Base-by-base conservation (phyloP, 2,888 invertebrate species). In the Trisateles emortualis region DNA sequence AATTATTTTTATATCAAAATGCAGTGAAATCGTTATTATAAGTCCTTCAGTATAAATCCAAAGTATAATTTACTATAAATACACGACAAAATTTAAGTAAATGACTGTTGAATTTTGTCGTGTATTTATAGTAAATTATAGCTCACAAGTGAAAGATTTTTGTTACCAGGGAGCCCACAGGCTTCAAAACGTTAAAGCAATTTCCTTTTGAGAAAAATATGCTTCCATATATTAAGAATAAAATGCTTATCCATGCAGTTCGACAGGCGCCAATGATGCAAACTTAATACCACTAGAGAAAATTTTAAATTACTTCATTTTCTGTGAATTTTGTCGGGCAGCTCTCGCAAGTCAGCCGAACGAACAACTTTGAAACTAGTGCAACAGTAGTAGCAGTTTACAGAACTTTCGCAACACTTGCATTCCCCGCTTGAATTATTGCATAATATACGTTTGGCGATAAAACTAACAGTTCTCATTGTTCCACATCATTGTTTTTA, bases 391-490 rank as follows among this genome's bases (percentile, higher is more conserved):
- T 74, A 65, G 69, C 61, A 76, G 72, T 75, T 79, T 66, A 68
- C 59, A 39, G 38, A 82, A 85, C 77, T 85, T 84, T 78, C 68
- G 73, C 71, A 80, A 81, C 84, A 87, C 87, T 88, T 85, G 86
- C 87, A 86, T 84, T 84, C 76, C 72, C 61, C 63, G 70, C 73
- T 79, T 87, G 86, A 88, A 81, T 86, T 87, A 87, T 84, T 81
- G 83, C 83, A 82, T 84, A 82, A 84, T 86, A 86, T 82, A 83
- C 73, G 74, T 68, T 74, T 68, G 66, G 78, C 74, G 75, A 81
- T 87, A 86, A 87, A 88, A 84, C 82, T 78, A 80, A 79, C 75
- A 72, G 75, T 79, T 80, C 68, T 81, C 64, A 81, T 80, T 81
- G 83, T 81, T 82, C 79, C 60, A 72, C 74, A 57, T 75, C 74